These are phyloP conservation scores for Leptinotarsa defecta DNA, from an alignment of 1,140 invertebrate genomes.

Conservation along the genomic window DNA sequence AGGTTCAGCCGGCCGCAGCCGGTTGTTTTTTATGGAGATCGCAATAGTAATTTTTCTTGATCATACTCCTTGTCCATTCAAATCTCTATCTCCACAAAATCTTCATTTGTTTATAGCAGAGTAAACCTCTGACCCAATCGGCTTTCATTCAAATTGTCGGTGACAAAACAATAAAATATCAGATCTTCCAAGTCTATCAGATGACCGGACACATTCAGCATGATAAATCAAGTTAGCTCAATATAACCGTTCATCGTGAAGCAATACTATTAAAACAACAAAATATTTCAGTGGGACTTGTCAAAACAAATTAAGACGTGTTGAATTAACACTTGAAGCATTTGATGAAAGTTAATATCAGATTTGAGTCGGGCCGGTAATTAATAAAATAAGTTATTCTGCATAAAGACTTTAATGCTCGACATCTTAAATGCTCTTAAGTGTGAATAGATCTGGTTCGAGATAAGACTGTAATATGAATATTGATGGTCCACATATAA, in stretches of 20 bases:
- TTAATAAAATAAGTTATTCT: slow-evolving; percentile 25
- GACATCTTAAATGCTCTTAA: background rate
- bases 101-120: no score
- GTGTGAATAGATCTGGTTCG: slow-evolving; percentile 10
- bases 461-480: slow-evolving; percentile 4
- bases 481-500: slow-evolving; percentile 14
- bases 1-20: no score
- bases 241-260: slow-evolving; percentile 21
- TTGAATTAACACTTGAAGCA: slow-evolving; percentile 20
- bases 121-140: no score
- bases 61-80: no score
- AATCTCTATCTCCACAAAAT: no score
- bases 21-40: no score
- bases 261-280: slow-evolving; percentile 21
- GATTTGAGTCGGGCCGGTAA: slow-evolving; percentile 15
- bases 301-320: slow-evolving; percentile 30
- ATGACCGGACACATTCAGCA: slow-evolving; percentile 2
- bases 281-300: slow-evolving; percentile 21
- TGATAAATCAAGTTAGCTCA: slow-evolving; percentile 11
- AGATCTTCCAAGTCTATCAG: background rate
- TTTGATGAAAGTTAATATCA: slow-evolving; percentile 25
- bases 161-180: background rate
- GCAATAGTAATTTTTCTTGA: no score
- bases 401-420: slow-evolving; percentile 11
- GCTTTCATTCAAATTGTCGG: background rate